Evolutionary conservation across 2,888 invertebrate genomes (phyloP).

Genomic region (Polyploca ridens): DNA sequence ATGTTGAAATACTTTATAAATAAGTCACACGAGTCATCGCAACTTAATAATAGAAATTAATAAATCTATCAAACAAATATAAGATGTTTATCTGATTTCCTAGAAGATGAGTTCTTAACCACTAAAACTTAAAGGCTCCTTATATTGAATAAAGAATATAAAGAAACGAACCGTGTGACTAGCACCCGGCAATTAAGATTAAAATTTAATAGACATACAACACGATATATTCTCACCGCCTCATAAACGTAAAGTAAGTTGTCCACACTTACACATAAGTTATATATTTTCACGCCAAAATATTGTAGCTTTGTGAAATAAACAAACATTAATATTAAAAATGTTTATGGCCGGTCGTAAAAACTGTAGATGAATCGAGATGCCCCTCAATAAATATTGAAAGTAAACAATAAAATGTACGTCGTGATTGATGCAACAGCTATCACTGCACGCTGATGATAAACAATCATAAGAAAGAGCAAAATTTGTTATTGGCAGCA

Average conservation of each 20-base stretch:
- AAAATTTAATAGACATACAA: neutral
- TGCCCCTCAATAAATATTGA: constrained; percentile 6
- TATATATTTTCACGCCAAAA: constrained; percentile 2
- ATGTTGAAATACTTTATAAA: neutral
- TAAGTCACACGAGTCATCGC: neutral
- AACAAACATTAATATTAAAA: constrained; percentile 6
- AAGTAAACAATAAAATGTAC: constrained; percentile 6
- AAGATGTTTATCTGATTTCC: neutral
- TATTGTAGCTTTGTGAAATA: neutral
- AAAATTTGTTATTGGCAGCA: constrained; percentile 42
- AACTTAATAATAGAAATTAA: neutral
- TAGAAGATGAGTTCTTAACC: neutral
- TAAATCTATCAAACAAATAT: neutral
- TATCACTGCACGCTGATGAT: constrained; percentile 5
- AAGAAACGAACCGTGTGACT: neutral
- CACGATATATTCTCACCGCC: neutral
- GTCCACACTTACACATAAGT: neutral
- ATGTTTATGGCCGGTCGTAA: constrained; percentile 1
- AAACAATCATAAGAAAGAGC: constrained; percentile 45
- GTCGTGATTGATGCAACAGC: constrained; percentile 7
- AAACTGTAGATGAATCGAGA: constrained; percentile 9
- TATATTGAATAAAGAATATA: no score
- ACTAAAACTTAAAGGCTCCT: no score
- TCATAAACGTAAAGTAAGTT: constrained; percentile 3
- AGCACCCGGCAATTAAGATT: neutral